Percentiles rank a stretch among this genome's conserved stretches.
Conservation (phyloP, 2,888 invertebrate genomes). For the Cantharis flavilabris region DNA sequence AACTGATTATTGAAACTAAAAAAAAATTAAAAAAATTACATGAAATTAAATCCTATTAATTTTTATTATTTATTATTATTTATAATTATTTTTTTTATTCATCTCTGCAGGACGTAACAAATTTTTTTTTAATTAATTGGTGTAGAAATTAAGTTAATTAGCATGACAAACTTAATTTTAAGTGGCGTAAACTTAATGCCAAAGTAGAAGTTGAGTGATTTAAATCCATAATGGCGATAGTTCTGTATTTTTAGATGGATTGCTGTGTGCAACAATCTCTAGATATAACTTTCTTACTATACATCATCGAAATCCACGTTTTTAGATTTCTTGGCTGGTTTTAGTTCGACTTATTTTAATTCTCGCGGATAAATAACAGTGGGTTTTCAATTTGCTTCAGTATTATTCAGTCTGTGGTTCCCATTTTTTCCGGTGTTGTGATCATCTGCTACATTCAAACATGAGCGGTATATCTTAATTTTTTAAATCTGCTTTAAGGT, state of each 20-base stretch:
- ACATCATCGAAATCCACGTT: constrained; percentile 11
- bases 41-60: no score
- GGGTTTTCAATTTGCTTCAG: constrained; percentile 3
- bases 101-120: not conserved
- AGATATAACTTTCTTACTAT: constrained; percentile 17
- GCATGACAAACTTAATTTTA: not conserved
- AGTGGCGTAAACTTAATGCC: not conserved
- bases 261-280: constrained; percentile 4
- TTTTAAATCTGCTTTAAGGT: not conserved
- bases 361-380: constrained; percentile 10
- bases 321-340: constrained; percentile 14
- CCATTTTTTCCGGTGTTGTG: constrained; percentile 16
- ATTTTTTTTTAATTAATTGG: not conserved
- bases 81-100: no score
- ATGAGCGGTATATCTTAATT: constrained; percentile 3
- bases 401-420: constrained; percentile 14
- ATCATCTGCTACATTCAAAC: not conserved
- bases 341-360: constrained; percentile 12
- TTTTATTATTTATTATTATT: no score
- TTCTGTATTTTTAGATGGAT: constrained; percentile 8
- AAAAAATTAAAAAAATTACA: no score
- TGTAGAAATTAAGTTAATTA: not conserved
- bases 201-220: not conserved
- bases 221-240: not conserved
- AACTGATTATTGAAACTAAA: no score